A percentile compares a stretch with the other conserved stretches of the same genome.
phyloP scores from a whole-genome alignment of 1,140 invertebrate species.

The Cydia amplana region DNA sequence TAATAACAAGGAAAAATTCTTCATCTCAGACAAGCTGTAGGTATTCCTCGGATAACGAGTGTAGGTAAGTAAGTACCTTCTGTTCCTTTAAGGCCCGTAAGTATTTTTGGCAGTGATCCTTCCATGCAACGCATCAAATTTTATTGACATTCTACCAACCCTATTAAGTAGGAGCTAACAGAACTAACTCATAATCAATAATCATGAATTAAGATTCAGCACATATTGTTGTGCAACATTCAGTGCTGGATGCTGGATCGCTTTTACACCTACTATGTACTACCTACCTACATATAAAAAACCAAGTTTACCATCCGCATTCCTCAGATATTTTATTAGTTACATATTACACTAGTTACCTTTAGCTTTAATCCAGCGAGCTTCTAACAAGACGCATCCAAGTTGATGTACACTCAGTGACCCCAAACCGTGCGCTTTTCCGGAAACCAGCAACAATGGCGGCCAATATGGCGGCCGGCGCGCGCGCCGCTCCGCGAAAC shows the following conservation, averaged over 20 bases:
- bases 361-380: background rate
- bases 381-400: slow-evolving; percentile 33
- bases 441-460: slow-evolving; percentile 63
- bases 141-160: background rate
- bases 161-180: no score
- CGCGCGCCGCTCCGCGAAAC: slow-evolving; percentile 35
- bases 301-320: background rate
- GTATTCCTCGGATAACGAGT: no score
- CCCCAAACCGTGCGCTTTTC: slow-evolving; percentile 69
- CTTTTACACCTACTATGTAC: background rate
- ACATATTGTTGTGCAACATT: background rate
- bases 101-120: background rate
- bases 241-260: background rate
- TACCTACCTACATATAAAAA: no score
- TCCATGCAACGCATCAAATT: background rate
- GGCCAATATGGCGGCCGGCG: slow-evolving; percentile 49
- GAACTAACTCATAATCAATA: no score
- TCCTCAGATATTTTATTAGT: background rate
- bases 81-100: background rate
- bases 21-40: no score
- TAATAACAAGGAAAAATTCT: no score
- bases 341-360: background rate
- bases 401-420: slow-evolving; percentile 53
- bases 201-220: background rate
- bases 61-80: no score